phyloP scores from a whole-genome alignment of 2,888 invertebrate species.

The Scaptomyza parva region DNA sequence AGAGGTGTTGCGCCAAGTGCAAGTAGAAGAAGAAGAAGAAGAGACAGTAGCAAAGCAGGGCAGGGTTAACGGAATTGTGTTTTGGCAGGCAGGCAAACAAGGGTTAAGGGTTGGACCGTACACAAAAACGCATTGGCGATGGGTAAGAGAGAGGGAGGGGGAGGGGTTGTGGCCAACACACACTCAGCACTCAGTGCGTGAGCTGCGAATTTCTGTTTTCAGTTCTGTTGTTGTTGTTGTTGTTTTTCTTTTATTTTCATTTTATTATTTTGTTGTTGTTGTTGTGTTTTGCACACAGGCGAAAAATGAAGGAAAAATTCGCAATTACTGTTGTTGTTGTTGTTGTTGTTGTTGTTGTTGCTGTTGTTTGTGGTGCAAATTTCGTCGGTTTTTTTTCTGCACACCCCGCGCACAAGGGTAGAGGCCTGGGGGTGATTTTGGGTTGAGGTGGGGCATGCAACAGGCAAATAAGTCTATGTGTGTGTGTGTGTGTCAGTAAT shows the following conservation, averaged over 20 bases:
- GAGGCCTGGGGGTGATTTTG: not conserved
- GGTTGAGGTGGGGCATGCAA: conserved; percentile 37
- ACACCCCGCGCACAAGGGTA: conserved; percentile 5
- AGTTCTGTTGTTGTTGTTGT: conserved; percentile 17
- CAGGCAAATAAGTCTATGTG: conserved; percentile 39
- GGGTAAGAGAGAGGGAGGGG: not conserved
- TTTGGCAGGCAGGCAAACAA: not conserved
- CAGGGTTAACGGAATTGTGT: conserved; percentile 6
- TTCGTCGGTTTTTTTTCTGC: conserved; percentile 27
- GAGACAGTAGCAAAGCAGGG: conserved; percentile 33
- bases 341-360: conserved; percentile 27
- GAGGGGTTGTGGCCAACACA: conserved; percentile 5
- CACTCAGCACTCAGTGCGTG: conserved; percentile 52
- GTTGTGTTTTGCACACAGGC: conserved; percentile 45
- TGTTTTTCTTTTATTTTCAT: conserved; percentile 1
- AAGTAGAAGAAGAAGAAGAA: conserved; percentile 4
- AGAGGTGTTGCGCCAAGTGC: conserved; percentile 63
- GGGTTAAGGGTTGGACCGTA: conserved; percentile 46
- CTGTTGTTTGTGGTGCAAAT: conserved; percentile 36
- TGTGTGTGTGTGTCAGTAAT: conserved; percentile 52
- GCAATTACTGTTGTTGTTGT: conserved; percentile 31
- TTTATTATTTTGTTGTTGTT: conserved; percentile 16
- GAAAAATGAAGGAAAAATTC: conserved; percentile 52
- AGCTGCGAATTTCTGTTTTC: conserved; percentile 49
- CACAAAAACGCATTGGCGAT: not conserved